Conservation (phyloP, 1,140 invertebrate genomes). For the Cydia fagiglandana region DNA sequence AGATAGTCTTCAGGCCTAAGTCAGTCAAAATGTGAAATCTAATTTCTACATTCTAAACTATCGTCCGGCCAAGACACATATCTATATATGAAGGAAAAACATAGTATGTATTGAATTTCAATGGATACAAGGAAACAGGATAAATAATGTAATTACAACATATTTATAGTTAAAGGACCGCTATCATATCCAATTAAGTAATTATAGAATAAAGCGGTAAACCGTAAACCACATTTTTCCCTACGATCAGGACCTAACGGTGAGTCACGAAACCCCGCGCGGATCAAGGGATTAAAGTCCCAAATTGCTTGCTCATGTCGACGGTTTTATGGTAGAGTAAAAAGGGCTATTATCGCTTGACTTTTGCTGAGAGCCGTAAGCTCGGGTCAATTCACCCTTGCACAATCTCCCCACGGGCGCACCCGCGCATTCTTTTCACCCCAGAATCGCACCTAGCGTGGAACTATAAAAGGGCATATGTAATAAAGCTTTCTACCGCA, state of each 20-base stretch:
- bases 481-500: neutral
- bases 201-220: conserved; percentile 14
- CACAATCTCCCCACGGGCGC: conserved; percentile 13
- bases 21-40: too few species aligned
- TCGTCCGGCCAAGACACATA: too few species aligned
- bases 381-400: conserved; percentile 14
- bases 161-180: neutral
- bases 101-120: too few species aligned
- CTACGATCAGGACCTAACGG: neutral
- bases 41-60: too few species aligned
- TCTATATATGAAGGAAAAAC: too few species aligned
- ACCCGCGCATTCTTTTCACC: conserved; percentile 28
- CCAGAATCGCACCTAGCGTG: neutral
- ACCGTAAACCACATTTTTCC: conserved; percentile 26
- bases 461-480: neutral
- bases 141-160: neutral
- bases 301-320: neutral
- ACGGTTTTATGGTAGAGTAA: neutral
- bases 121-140: neutral
- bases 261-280: conserved; percentile 9
- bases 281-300: conserved; percentile 21
- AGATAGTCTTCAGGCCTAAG: too few species aligned
- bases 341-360: neutral
- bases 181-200: neutral
- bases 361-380: neutral